These are phyloP conservation scores for Erpobdella octoculata DNA, from an alignment of 2,888 invertebrate species.

Conservation along the genomic window DNA sequence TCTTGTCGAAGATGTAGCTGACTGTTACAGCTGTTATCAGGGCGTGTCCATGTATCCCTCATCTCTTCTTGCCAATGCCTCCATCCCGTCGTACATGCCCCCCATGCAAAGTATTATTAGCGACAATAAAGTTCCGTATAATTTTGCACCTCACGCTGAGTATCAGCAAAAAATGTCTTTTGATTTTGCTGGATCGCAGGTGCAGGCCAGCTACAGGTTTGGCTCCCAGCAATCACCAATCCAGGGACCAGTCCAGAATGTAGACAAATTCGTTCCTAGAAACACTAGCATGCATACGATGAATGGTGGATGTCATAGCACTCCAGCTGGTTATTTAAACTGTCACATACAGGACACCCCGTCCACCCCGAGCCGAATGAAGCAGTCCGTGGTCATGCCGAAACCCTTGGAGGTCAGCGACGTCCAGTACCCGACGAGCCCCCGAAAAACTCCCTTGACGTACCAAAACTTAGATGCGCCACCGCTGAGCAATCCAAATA, in stretches of 20 bases:
- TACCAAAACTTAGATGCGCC: neutral
- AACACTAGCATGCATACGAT: neutral
- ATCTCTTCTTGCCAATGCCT: too few relatives aligned
- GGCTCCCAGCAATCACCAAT: too few relatives aligned
- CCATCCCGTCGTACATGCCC: too few relatives aligned
- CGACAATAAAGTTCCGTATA: neutral
- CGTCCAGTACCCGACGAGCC: neutral
- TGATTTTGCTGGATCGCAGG: neutral
- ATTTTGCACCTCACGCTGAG: neutral
- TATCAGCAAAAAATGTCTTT: slow-evolving; percentile 1
- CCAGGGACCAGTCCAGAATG: too few relatives aligned
- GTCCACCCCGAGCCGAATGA: neutral
- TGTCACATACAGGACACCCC: neutral
- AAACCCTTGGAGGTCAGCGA: too few relatives aligned
- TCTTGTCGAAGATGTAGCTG: slow-evolving; percentile 34
- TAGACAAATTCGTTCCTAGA: neutral
- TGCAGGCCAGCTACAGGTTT: neutral
- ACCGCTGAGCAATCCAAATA: neutral
- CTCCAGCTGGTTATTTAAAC: neutral
- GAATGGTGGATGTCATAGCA: too few relatives aligned
- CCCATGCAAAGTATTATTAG: too few relatives aligned
- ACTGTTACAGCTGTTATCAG: slow-evolving; percentile 33
- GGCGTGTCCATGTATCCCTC: slow-evolving; percentile 34
- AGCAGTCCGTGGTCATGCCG: too few relatives aligned
- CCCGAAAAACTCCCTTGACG: neutral